phyloP scores from a whole-genome alignment of 2,113 vertebrate species.

The Ptilorrhoa leucosticta region DNA sequence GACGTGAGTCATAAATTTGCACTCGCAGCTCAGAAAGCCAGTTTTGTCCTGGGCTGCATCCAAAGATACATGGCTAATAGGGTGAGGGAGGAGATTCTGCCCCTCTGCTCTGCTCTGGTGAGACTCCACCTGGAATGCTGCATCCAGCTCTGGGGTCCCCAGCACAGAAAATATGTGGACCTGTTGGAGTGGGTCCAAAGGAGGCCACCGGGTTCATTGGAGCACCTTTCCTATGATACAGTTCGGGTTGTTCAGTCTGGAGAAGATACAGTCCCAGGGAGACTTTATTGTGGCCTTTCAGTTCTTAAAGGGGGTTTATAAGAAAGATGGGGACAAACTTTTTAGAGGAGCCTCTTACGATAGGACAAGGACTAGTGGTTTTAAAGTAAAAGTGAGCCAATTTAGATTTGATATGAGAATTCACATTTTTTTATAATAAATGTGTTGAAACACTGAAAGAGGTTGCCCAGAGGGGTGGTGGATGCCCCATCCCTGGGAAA shows the following conservation, averaged over 20 bases:
- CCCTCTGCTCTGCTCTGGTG: neutral
- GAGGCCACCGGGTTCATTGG: neutral
- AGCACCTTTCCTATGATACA: neutral
- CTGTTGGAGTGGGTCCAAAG: neutral
- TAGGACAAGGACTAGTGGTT: neutral
- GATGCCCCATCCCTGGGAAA: neutral
- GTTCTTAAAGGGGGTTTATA: neutral
- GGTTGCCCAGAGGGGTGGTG: neutral
- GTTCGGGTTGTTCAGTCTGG: neutral
- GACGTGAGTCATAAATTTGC: neutral
- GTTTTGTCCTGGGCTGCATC: neutral
- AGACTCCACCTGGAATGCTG: neutral
- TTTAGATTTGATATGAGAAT: neutral
- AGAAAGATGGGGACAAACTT: neutral
- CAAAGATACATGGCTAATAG: neutral
- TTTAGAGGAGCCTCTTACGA: rapidly evolving
- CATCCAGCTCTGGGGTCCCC: too few relatives aligned
- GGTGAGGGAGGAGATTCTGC: neutral
- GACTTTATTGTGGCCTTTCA: neutral
- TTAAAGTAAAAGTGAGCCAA: neutral
- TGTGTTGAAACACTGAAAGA: neutral
- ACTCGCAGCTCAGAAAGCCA: neutral
- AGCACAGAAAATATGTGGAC: neutral
- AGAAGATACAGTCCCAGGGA: neutral
- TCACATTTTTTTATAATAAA: neutral